Base-by-base conservation (phyloP, 2,113 vertebrate genomes). In the Coptodon bakossiorum region DNA sequence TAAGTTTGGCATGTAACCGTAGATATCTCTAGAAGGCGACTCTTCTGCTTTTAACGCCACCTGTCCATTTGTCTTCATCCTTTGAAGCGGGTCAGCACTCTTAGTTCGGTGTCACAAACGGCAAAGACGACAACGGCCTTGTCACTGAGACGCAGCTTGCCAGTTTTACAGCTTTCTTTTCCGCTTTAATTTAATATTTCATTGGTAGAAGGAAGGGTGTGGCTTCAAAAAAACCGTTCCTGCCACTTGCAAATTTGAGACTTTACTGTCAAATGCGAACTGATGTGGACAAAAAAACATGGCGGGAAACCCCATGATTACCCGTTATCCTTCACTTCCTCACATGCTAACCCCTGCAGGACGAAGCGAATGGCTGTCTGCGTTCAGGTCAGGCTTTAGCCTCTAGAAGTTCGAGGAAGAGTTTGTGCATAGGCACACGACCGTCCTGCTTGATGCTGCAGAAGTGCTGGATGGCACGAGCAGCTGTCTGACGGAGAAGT, bases 361-460 rank as follows among this genome's bases (percentile, higher is more conserved):
- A 82, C 4, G n/a, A 43, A 38, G 56, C 29, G 6, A 16, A 80
- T 43, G 66, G 68, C 53, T 2, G 38, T 80, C 86, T 19, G 81
- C 48, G 84, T n/a, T 48, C 13, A 5, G 80, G 83, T 98, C 98
- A 99, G 96, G 97, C 98, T 96, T 99, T 99, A 94, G 98, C 98
- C 96, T 99, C 99, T 88, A 99, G 97, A 95, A 99, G 98, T 97
- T 99, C 98, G 91, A 99, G 97, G 97, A 99, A 99, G 90, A 99
- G 98, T 99, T 99, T 99, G 97, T 99, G 99, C 98, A 99, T 99
- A 90, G 98, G 99, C 87, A 99, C 98, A 53, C 99, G 99, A 94
- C 98, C 99, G 90, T 99, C 98, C 89, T 99, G 98, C 96, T 99
- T 99, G 96, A 99, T 98, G 97, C 97, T 98, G 97, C 98, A 99